Conservation (phyloP, 2,888 invertebrate species). For the Lutraria lutraria region DNA sequence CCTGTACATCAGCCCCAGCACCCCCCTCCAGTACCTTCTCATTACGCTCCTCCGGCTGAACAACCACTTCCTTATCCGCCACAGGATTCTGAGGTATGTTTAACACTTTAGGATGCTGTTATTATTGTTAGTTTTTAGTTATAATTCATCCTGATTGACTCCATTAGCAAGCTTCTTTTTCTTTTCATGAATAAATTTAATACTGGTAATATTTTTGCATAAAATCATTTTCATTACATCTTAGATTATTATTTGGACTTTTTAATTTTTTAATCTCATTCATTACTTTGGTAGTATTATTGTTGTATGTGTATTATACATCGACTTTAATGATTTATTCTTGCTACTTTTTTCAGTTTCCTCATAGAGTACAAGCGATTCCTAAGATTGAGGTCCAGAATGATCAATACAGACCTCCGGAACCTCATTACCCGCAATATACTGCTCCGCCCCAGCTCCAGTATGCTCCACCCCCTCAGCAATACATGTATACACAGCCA, state of each 20-base stretch:
- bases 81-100: slow-evolving; percentile 41
- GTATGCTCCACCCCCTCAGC: slow-evolving; percentile 48
- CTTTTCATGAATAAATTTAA: background rate
- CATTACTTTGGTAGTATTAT: background rate
- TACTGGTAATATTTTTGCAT: background rate
- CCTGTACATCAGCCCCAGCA: background rate
- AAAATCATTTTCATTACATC: background rate
- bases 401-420: slow-evolving; percentile 72
- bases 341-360: background rate
- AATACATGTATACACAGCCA: slow-evolving; percentile 24
- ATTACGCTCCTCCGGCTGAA: slow-evolving; percentile 33
- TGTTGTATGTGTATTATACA: background rate
- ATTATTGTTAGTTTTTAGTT: background rate
- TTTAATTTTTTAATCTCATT: background rate
- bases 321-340: background rate
- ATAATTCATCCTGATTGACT: background rate
- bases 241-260: background rate
- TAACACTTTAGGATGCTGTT: background rate
- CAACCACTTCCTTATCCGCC: slow-evolving; percentile 34
- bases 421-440: slow-evolving; percentile 43
- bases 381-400: slow-evolving; percentile 76
- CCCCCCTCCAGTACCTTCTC: slow-evolving; percentile 2
- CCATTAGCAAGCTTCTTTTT: slow-evolving; percentile 6
- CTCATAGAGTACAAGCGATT: slow-evolving; percentile 9
- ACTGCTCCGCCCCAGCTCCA: slow-evolving; percentile 34